Evolutionary conservation across 2,888 invertebrate genomes (phyloP).

Genomic region (Anoncus sp.): DNA sequence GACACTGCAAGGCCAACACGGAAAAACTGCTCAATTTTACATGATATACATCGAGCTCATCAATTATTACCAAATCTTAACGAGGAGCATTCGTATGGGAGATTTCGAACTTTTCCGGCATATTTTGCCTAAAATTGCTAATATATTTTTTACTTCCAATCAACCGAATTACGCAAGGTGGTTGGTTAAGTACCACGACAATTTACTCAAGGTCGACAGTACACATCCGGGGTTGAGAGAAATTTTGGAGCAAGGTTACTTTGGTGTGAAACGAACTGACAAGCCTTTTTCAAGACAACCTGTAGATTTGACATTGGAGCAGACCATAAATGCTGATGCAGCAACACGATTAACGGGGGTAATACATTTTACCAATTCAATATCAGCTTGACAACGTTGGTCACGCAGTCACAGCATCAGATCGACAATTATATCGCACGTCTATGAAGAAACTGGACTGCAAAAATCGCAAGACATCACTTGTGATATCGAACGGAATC

Average conservation of each 20-base stretch:
- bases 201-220: constrained; percentile 43
- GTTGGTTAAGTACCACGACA: background rate
- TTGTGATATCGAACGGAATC: too few relatives aligned
- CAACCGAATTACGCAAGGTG: constrained; percentile 1
- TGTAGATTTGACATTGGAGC: background rate
- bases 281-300: too few relatives aligned
- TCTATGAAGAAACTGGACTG: too few relatives aligned
- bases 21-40: constrained; percentile 75
- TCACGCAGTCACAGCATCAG: background rate
- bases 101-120: constrained; percentile 70
- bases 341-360: constrained; percentile 1
- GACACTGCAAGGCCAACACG: constrained; percentile 63
- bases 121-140: constrained; percentile 54
- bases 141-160: background rate
- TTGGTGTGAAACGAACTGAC: constrained; percentile 2
- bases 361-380: background rate
- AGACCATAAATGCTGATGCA: constrained; percentile 1
- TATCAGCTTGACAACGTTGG: constrained; percentile 4
- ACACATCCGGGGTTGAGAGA: constrained; percentile 58
- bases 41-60: constrained; percentile 70
- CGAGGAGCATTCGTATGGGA: constrained; percentile 71
- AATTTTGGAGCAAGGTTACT: constrained; percentile 45
- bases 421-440: too few relatives aligned
- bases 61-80: constrained; percentile 70
- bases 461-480: too few relatives aligned